Evolutionary conservation across 2,113 vertebrate species (phyloP), one percentile per base, ranked within the genome.

Genomic region (Dolichallabes microphthalmus): DNA sequence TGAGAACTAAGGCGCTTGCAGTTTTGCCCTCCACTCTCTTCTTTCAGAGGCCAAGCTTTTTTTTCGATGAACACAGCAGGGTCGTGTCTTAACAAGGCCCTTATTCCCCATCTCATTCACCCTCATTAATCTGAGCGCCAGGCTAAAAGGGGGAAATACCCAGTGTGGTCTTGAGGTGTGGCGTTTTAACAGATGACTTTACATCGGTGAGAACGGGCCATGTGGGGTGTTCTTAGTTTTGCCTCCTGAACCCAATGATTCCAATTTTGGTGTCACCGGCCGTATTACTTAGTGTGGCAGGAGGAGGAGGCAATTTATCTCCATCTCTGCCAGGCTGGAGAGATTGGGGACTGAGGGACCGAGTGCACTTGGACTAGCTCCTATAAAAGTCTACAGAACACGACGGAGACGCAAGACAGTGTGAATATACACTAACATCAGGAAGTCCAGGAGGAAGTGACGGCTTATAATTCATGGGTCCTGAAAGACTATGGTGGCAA

Each of bases 281-380:
- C 87, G 90, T 93, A 90, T 90, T 87, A 87, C 92, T 95, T 95
- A 95, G 92, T 93, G 93, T 91, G 92, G 90, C 82, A 52, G 92
- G 87, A 89, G 90, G 93, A 92, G 89, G 88, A 92, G 93, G 93
- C 90, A 88, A 92, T 95, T 94, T 91, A 92, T 94, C 84, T 95
- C 92, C 87, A 88, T 81, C 82, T 32, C 82, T 92, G 92, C 94
- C 94, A 93, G 91, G 89, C 91, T 89, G 88, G 74, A 27, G 88
- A 75, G 68, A 75, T 91, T 91, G 90, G 90, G 92, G 90, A 88
- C 93, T 84, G 27, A 14, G 87, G 87, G 84, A 64, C 57, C 84
- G 7, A 61, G 80, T 64, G 53, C 66, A 39, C 32, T 68, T 74
- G 27, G 85, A 74, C 57, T 74, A 73, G 58, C 60, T 14, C 79